Evolutionary conservation across 1,140 invertebrate species (phyloP).

Genomic region (Drosophila rufa): DNA sequence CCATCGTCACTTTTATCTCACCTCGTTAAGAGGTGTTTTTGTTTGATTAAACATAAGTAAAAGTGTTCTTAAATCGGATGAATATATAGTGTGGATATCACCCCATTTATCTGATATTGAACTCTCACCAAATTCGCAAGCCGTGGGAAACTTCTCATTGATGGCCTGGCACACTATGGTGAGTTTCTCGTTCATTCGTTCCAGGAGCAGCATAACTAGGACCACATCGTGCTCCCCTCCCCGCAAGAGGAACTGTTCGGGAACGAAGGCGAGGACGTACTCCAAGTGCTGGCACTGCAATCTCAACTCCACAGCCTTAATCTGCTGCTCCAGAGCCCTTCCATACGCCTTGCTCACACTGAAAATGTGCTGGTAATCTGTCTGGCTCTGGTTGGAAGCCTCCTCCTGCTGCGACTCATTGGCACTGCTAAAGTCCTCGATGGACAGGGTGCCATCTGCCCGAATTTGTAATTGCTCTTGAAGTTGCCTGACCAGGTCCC

Average conservation of each 20-base stretch:
- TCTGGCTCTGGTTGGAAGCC: conserved; percentile 87
- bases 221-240: conserved; percentile 98
- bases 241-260: conserved; percentile 95
- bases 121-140: conserved; percentile 88
- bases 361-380: conserved; percentile 95
- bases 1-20: too few relatives aligned
- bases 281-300: conserved; percentile 94
- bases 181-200: conserved; percentile 95
- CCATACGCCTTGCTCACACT: conserved; percentile 95
- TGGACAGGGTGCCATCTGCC: conserved; percentile 67
- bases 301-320: conserved; percentile 94
- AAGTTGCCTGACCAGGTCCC: conserved; percentile 95
- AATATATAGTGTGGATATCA: too few relatives aligned
- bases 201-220: conserved; percentile 94
- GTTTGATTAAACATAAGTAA: too few relatives aligned
- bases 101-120: too few relatives aligned
- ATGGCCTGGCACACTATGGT: conserved; percentile 95
- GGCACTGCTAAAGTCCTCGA: conserved; percentile 82
- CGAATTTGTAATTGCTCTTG: conserved; percentile 88
- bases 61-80: too few relatives aligned
- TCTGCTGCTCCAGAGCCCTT: conserved; percentile 96
- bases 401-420: conserved; percentile 78
- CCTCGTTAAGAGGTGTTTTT: too few relatives aligned
- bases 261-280: conserved; percentile 95
- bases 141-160: conserved; percentile 89